Evolutionary conservation across 2,888 invertebrate species (phyloP).

Genomic region (Hecatera dysodea): DNA sequence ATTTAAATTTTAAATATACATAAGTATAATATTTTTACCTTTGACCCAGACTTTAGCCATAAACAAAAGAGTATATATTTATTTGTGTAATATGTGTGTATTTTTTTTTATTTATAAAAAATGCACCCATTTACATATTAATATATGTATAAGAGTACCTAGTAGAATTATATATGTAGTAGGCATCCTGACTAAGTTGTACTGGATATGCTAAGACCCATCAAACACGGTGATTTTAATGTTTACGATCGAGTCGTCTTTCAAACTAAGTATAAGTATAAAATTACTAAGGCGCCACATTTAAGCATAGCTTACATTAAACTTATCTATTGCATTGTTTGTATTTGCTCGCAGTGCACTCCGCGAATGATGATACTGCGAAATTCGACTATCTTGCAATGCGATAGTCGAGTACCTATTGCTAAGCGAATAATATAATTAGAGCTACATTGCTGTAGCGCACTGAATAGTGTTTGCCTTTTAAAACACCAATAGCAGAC

Average conservation of each 20-base stretch:
- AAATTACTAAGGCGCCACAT: not conserved
- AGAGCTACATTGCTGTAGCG: constrained; percentile 38
- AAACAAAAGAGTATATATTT: no score
- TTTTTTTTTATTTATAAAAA: no score
- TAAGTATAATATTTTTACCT: no score
- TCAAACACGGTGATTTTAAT: no score
- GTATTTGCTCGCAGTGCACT: constrained; percentile 24
- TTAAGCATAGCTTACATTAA: constrained; percentile 1
- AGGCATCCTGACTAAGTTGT: not conserved
- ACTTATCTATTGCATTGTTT: constrained; percentile 17
- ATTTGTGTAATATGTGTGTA: no score
- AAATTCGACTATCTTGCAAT: constrained; percentile 59
- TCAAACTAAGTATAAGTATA: not conserved
- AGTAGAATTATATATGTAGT: no score
- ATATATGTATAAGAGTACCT: no score
- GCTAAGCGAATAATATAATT: constrained; percentile 57
- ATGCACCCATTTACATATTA: no score
- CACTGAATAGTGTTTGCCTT: not conserved
- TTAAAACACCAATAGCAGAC: not conserved
- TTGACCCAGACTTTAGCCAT: no score
- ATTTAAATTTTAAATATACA: no score
- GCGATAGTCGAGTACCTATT: constrained; percentile 36
- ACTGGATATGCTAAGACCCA: no score
- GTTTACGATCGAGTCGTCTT: not conserved
- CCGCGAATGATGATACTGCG: constrained; percentile 44